Evolutionary conservation across 53 echinoderm and acorn worm genomes (phyloP).

Genomic region (Actinopyga echinites): DNA sequence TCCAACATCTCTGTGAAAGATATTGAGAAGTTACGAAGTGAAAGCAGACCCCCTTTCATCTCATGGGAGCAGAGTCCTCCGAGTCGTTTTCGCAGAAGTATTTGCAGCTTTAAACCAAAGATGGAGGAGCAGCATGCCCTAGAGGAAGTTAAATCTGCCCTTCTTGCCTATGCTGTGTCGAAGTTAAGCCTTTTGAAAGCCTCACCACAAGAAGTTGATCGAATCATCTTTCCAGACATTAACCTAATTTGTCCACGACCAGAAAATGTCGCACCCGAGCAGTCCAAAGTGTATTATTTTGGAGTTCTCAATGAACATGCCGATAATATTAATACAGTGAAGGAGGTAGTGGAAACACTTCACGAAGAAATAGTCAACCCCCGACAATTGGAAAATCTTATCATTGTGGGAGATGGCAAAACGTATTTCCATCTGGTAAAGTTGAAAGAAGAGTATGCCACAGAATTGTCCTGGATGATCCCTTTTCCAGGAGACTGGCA

Average conservation of each 20-base stretch:
- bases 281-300: conserved; percentile 28
- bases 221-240: conserved; percentile 8
- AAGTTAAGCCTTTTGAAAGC: background rate
- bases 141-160: background rate
- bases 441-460: conserved; percentile 35
- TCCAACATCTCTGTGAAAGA: background rate
- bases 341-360: background rate
- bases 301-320: conserved; percentile 50
- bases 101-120: background rate
- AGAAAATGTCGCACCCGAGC: background rate
- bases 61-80: background rate
- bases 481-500: conserved; percentile 55
- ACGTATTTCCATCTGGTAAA: conserved; percentile 34
- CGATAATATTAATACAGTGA: conserved; percentile 49
- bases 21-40: conserved; percentile 1
- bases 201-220: background rate
- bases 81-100: background rate
- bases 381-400: background rate
- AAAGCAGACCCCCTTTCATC: background rate
- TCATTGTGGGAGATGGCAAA: conserved; percentile 53
- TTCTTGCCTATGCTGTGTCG: background rate
- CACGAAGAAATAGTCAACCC: background rate
- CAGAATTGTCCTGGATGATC: conserved; percentile 45
- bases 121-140: background rate
- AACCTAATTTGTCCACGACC: background rate